Percentiles rank a stretch among this genome's conserved stretches.
Evolutionary conservation across 2,888 invertebrate species (phyloP).

Genomic region (Julus scanicus): DNA sequence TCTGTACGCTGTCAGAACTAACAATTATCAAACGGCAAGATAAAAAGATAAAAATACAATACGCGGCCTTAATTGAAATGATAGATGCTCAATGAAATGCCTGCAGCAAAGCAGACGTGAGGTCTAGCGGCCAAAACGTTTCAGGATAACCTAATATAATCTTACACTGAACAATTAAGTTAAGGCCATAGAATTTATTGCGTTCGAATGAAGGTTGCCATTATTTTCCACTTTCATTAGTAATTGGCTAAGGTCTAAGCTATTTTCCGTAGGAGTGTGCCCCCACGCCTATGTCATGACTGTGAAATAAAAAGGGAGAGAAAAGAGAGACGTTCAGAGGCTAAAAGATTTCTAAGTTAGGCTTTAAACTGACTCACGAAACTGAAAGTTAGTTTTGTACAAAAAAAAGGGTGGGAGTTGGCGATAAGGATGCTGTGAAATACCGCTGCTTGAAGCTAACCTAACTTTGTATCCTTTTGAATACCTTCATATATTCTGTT

Average conservation of each 20-base stretch:
- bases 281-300: background rate
- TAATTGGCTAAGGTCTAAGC: background rate
- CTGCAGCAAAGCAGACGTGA: background rate
- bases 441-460: background rate
- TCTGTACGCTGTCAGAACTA: background rate
- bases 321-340: background rate
- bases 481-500: background rate
- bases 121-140: conserved; percentile 5
- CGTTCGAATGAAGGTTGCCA: conserved; percentile 8
- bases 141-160: background rate
- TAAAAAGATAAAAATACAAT: conserved; percentile 2
- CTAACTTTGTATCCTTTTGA: background rate
- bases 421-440: background rate
- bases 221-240: background rate
- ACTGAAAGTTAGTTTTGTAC: background rate
- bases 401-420: background rate
- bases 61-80: conserved; percentile 22
- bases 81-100: conserved; percentile 21
- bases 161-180: background rate
- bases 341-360: background rate
- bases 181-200: background rate
- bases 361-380: background rate
- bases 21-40: background rate
- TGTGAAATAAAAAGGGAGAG: background rate
- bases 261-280: background rate